Evolutionary conservation across 2,888 invertebrate genomes (phyloP).

Genomic region (Parelbella ahira): DNA sequence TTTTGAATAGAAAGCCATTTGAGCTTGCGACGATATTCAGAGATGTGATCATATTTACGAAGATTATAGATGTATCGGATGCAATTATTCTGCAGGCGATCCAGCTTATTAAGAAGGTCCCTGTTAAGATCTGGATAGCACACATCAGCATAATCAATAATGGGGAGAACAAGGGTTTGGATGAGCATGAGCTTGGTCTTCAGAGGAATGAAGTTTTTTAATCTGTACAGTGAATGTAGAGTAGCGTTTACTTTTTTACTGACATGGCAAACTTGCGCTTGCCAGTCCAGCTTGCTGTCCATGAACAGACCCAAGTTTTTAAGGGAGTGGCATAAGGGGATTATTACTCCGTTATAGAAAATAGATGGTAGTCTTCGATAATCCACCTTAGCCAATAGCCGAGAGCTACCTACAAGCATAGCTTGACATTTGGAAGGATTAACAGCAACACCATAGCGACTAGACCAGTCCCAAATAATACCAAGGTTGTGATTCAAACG

Average conservation of each 20-base stretch:
- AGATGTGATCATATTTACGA: too few relatives aligned
- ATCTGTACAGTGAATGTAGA: too few relatives aligned
- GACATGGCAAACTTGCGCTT: neutral
- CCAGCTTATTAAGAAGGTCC: neutral
- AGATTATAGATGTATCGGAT: too few relatives aligned
- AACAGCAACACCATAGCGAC: neutral
- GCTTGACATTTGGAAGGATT: neutral
- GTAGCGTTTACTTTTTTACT: neutral
- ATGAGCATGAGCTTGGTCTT: conserved; percentile 38
- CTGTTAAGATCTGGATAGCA: neutral
- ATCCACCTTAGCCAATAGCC: neutral
- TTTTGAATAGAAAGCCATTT: too few relatives aligned
- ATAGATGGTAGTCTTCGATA: neutral
- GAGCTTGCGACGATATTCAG: neutral
- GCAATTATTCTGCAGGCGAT: neutral
- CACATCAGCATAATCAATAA: neutral
- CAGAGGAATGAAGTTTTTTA: neutral
- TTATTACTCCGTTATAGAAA: neutral
- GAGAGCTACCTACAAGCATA: neutral
- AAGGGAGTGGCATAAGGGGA: neutral
- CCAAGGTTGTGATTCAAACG: neutral
- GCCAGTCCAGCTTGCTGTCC: neutral
- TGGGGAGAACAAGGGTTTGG: conserved; percentile 20
- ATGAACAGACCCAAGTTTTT: neutral
- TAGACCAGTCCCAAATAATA: too few relatives aligned